Conservation (phyloP, 2,888 invertebrate species). For the Epiblema foenella region DNA sequence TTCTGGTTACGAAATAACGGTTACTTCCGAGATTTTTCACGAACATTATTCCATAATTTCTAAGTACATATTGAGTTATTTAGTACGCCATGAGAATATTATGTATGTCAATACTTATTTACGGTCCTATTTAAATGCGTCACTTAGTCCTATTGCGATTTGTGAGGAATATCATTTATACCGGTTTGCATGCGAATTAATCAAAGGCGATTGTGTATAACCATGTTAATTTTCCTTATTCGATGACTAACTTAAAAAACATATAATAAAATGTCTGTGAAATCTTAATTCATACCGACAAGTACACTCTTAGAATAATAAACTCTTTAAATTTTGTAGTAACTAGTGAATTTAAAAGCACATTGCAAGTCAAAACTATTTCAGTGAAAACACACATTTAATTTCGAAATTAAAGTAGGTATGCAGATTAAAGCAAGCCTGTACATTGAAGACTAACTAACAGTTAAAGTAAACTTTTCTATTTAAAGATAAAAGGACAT, state of each 20-base stretch:
- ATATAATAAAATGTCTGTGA: slow-evolving; percentile 1
- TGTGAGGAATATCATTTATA: not conserved
- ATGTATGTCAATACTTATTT: not conserved
- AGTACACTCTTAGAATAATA: not conserved
- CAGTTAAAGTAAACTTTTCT: not conserved
- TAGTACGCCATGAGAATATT: too few species aligned
- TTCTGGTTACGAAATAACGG: not conserved
- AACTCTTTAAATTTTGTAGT: not conserved
- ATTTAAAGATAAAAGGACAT: not conserved
- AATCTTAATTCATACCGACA: slow-evolving; percentile 4
- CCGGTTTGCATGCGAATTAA: not conserved
- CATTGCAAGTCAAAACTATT: slow-evolving; percentile 16
- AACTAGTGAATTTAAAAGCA: slow-evolving; percentile 26
- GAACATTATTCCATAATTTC: too few species aligned
- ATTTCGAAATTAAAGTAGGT: slow-evolving; percentile 19
- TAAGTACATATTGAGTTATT: too few species aligned
- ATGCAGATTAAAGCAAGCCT: not conserved
- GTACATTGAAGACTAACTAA: slow-evolving; percentile 1
- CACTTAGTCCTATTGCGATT: not conserved
- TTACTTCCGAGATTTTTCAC: not conserved
- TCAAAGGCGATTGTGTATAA: slow-evolving; percentile 8
- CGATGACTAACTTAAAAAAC: slow-evolving; percentile 5
- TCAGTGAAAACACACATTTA: slow-evolving; percentile 21
- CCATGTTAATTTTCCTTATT: not conserved
- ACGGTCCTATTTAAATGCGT: slow-evolving; percentile 2